Evolutionary conservation across 2,888 invertebrate genomes (phyloP).

Genomic region (Brachyptera risi): DNA sequence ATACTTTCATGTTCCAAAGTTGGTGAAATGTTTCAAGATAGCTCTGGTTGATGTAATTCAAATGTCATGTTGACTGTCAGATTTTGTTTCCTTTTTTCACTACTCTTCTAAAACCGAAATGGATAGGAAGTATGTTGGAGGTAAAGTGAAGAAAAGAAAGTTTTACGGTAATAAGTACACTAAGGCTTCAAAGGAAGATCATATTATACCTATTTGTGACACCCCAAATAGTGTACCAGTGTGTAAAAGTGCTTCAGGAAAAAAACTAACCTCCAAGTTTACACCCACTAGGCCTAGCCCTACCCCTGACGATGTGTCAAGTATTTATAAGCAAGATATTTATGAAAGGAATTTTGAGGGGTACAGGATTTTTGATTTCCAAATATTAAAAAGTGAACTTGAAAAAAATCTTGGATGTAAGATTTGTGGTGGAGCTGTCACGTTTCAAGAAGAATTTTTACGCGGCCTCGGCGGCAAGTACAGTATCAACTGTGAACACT

Average conservation of each 20-base stretch:
- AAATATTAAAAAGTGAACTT: constrained; percentile 40
- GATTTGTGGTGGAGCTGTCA: constrained; percentile 3
- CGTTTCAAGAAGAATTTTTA: neutral
- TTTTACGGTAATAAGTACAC: neutral
- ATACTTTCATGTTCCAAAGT: too few species aligned
- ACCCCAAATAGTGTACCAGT: neutral
- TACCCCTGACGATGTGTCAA: neutral
- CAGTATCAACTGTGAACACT: constrained; percentile 1
- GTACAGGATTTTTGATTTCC: constrained; percentile 24
- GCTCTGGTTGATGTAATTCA: too few species aligned
- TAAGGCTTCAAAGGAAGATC: neutral
- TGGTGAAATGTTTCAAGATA: too few species aligned
- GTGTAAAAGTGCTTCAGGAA: neutral
- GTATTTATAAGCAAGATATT: neutral
- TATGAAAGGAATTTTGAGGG: neutral
- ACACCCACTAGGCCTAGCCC: neutral
- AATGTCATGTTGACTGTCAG: too few species aligned
- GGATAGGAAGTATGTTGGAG: neutral
- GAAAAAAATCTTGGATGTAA: constrained; percentile 4
- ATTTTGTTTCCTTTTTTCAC: too few species aligned
- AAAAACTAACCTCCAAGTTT: neutral
- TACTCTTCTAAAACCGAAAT: too few species aligned
- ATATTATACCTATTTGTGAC: neutral
- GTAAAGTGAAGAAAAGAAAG: neutral
- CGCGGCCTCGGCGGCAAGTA: constrained; percentile 17